Percentiles rank a stretch among this genome's conserved stretches.
phyloP scores from a whole-genome alignment of 2,888 invertebrate genomes.

The Philaethria dido region DNA sequence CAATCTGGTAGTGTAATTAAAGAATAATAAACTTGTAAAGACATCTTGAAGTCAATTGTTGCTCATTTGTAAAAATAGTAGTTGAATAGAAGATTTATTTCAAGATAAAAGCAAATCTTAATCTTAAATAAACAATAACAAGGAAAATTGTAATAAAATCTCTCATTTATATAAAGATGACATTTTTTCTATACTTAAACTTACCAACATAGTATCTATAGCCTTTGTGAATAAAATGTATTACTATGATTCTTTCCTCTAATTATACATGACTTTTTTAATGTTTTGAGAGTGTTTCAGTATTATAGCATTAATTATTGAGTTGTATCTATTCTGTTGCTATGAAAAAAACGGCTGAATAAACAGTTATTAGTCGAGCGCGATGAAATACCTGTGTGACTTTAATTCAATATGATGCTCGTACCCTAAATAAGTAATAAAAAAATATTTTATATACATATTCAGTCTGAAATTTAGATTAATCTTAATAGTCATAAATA shows the following conservation, averaged over 20 bases:
- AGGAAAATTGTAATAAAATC: neutral
- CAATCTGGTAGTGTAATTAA: slow-evolving; percentile 32
- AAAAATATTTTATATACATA: neutral
- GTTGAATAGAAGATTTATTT: neutral
- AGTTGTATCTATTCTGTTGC: slow-evolving; percentile 2
- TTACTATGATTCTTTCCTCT: neutral
- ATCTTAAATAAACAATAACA: neutral
- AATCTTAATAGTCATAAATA: neutral
- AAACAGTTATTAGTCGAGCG: neutral
- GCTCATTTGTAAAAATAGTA: neutral
- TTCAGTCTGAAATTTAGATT: neutral
- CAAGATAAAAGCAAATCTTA: neutral
- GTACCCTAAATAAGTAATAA: neutral
- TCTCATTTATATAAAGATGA: neutral
- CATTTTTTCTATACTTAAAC: neutral
- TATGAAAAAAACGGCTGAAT: slow-evolving; percentile 7
- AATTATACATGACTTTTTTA: neutral
- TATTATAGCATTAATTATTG: slow-evolving; percentile 4
- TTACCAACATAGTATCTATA: neutral
- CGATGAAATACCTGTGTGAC: neutral
- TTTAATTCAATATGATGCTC: neutral
- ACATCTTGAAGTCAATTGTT: neutral
- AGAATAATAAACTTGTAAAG: slow-evolving; percentile 12
- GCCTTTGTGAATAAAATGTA: neutral
- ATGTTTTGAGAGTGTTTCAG: neutral